A percentile compares a stretch with the other conserved stretches of the same genome.
Conservation (phyloP, 1,140 invertebrate species). For the Gonioctena quinquepunctata region DNA sequence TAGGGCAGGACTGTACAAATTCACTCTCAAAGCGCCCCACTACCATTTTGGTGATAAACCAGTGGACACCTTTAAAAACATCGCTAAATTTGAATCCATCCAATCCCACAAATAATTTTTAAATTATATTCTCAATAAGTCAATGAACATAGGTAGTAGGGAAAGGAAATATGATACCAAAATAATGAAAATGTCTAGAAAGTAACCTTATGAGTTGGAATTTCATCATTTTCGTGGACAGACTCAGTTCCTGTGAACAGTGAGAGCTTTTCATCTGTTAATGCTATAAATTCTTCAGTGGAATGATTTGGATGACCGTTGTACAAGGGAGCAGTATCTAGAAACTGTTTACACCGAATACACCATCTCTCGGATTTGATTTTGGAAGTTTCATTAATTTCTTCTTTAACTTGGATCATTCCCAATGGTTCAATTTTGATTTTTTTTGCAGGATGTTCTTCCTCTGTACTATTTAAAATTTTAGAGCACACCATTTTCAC, state of each 20-base stretch:
- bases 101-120: no score
- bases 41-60: no score
- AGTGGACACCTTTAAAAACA: no score
- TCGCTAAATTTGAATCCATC: no score
- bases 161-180: no score
- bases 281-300: slow-evolving; percentile 75
- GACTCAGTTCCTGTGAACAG: slow-evolving; percentile 69
- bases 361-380: slow-evolving; percentile 52
- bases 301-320: slow-evolving; percentile 76
- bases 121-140: no score
- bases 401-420: background rate
- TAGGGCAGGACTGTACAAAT: no score
- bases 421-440: background rate
- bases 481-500: no score
- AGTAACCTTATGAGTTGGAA: slow-evolving; percentile 72
- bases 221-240: slow-evolving; percentile 61
- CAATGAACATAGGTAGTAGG: no score
- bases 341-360: slow-evolving; percentile 65
- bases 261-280: slow-evolving; percentile 75
- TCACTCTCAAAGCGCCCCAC: no score
- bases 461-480: no score
- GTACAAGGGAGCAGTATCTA: slow-evolving; percentile 68
- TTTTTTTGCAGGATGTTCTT: background rate
- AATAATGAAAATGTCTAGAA: no score
- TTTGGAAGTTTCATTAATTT: background rate